phyloP scores from a whole-genome alignment of 2,888 invertebrate genomes.

The Limulus polyphemus region DNA sequence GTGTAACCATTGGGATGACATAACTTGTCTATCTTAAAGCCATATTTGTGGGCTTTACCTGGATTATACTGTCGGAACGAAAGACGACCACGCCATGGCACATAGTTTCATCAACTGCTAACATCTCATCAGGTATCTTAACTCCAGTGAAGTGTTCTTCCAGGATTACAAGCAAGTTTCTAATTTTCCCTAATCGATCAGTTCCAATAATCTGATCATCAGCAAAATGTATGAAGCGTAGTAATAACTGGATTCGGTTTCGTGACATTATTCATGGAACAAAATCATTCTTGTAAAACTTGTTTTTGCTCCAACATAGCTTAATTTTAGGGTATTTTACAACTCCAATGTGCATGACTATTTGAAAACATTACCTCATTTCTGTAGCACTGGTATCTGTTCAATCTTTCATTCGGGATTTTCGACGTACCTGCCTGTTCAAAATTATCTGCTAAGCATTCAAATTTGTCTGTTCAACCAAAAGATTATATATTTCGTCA shows the following conservation, averaged over 20 bases:
- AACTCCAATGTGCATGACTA: neutral
- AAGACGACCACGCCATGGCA: slow-evolving; percentile 32
- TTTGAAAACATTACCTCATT: too few relatives aligned
- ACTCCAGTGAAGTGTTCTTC: slow-evolving; percentile 5
- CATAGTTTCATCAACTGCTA: slow-evolving; percentile 32
- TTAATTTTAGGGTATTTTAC: slow-evolving; percentile 4
- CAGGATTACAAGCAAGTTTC: slow-evolving; percentile 8
- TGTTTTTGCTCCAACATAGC: too few relatives aligned
- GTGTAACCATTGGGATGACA: slow-evolving; percentile 28
- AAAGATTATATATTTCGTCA: too few relatives aligned
- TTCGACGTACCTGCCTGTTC: too few relatives aligned
- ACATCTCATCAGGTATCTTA: slow-evolving; percentile 8
- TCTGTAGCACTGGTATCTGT: too few relatives aligned
- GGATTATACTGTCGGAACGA: slow-evolving; percentile 32
- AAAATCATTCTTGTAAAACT: slow-evolving; percentile 9
- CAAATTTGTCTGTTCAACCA: too few relatives aligned
- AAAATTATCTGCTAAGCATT: too few relatives aligned
- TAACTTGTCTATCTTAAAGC: slow-evolving; percentile 33
- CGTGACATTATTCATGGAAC: neutral
- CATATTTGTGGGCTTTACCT: slow-evolving; percentile 31
- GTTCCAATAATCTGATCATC: slow-evolving; percentile 8
- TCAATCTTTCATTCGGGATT: too few relatives aligned
- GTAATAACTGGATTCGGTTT: slow-evolving; percentile 7
- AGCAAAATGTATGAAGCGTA: slow-evolving; percentile 10
- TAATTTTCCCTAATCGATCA: slow-evolving; percentile 14